Conservation (phyloP, 2,113 vertebrate genomes). For the Calidris pygmaea region DNA sequence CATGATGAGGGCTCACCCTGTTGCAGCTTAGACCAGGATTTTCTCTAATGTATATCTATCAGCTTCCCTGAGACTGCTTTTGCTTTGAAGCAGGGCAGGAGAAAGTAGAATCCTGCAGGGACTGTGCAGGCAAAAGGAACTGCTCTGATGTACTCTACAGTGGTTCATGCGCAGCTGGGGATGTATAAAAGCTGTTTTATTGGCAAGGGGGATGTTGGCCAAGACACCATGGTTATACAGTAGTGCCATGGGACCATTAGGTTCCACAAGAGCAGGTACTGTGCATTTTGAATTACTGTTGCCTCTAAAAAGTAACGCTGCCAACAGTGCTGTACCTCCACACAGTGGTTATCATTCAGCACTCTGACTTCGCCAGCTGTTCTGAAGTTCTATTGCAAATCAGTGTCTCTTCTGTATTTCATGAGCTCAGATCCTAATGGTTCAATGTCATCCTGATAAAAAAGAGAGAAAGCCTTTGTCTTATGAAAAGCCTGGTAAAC, state of each 20-base stretch:
- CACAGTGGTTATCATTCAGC: neutral
- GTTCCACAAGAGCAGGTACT: neutral
- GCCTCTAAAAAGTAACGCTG: neutral
- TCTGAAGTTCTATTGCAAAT: neutral
- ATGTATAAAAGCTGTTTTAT: neutral
- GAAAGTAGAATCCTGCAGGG: neutral
- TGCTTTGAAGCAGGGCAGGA: constrained; percentile 1
- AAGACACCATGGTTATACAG: neutral
- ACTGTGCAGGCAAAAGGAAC: neutral
- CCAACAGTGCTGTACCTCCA: neutral
- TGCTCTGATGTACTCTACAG: neutral
- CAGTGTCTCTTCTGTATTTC: neutral
- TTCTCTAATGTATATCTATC: neutral
- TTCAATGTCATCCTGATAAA: neutral
- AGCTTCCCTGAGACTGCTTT: neutral
- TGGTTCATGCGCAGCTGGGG: neutral
- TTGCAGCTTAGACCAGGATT: neutral
- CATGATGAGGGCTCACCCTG: neutral
- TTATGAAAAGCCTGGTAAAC: neutral
- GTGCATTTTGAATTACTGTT: neutral
- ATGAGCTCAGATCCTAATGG: neutral
- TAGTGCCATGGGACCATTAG: neutral
- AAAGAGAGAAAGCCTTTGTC: neutral
- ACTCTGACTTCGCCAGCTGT: neutral
- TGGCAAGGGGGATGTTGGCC: neutral